Percentiles rank a stretch among this genome's conserved stretches.
These are phyloP conservation scores for Brachymystax lenok DNA, from an alignment of 2,797 vertebrate genomes.

Conservation along the genomic window DNA sequence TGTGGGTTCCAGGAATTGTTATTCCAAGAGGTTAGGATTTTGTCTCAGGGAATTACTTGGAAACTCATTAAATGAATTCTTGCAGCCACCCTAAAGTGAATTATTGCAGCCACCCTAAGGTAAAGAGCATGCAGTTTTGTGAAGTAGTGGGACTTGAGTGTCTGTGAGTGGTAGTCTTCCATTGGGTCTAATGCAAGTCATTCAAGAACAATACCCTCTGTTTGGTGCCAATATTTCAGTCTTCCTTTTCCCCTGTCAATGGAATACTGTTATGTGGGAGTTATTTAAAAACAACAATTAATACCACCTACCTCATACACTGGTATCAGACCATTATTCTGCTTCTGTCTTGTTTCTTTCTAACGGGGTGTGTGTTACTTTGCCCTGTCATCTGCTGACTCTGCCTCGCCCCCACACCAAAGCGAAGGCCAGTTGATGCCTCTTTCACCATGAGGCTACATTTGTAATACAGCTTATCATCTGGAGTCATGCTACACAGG, in stretches of 20 bases:
- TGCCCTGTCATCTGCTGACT: neutral
- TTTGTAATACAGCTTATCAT: conserved; percentile 35
- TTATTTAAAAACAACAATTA: neutral
- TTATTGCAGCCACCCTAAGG: no score
- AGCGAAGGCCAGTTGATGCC: neutral
- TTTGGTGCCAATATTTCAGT: no score
- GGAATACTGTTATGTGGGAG: neutral
- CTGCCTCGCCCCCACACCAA: neutral
- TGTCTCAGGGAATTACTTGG: neutral
- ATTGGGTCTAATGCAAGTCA: no score
- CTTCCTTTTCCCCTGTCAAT: no score
- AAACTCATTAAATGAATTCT: neutral
- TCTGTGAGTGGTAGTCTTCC: no score
- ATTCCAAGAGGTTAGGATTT: neutral
- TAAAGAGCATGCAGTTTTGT: no score
- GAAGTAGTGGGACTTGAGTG: no score
- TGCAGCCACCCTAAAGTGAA: no score
- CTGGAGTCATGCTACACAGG: conserved; percentile 26
- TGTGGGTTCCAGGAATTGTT: neutral
- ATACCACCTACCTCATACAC: neutral
- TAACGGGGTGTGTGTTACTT: neutral
- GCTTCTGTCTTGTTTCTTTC: neutral
- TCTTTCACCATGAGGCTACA: no score
- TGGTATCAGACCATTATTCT: neutral
- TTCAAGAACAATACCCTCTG: no score